Evolutionary conservation across 2,113 vertebrate species (phyloP), one percentile per base, ranked within the genome.

Genomic region (Hippolais icterina): DNA sequence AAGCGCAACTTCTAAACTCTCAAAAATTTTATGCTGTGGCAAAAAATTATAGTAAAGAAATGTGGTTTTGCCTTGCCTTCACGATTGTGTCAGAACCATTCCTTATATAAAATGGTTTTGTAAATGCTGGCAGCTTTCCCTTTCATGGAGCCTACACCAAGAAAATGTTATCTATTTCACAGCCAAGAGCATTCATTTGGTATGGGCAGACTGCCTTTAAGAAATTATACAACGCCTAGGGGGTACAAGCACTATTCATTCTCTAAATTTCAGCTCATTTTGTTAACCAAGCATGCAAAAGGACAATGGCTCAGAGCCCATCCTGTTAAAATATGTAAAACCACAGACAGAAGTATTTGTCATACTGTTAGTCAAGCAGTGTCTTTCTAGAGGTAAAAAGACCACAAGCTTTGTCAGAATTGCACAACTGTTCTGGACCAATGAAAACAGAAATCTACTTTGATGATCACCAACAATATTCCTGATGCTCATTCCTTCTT

Each of bases 191-290:
- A 8, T 59, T 87, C 50, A 75, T 42, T 81, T 9, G 3, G 12
- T 15, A 46, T 54, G 17, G 33, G 49, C 71, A 88, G 59, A 21
- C 61, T 49, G 63, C 27, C 28, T 92, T 82, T 27, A 92, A 71
- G 71, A 70, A 79, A 76, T 9, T 28, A 90, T 41, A 50, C 28
- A 68, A 27, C 31, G 39, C 49, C 75, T 71, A 56, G 21, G 35
- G 47, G 39, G 23, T 59, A 63, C 33, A 42, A 37, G 12, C 16
- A 46, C 60, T 82, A 42, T 35, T 79, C 74, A 87, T 70, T 50
- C 35, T 68, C 75, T 87, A 46, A 90, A 90, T 82, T 93, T 90
- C 85, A 85, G 82, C 35, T 80, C 49, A 47, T 86, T 92, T 85
- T 76, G 24, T 63, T 70, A 93, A 77, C 46, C 29, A 56, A 84